Base-by-base conservation (phyloP, 2,888 invertebrate species). In the Leptopilina syphax region DNA sequence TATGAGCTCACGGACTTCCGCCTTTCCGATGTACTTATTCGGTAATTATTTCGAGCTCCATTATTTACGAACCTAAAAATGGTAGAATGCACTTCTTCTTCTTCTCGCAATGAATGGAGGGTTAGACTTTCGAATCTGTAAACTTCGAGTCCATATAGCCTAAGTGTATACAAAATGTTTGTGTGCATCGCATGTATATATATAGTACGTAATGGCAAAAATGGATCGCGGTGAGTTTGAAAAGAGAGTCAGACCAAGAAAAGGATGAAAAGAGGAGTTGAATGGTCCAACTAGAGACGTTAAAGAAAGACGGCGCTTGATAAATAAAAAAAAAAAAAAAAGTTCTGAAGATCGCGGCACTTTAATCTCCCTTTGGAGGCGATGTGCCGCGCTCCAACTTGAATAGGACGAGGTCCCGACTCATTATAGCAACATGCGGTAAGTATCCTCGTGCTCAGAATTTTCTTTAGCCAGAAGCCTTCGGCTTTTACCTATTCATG, bases 351-450 rank as follows among this genome's bases (percentile, higher is more conserved):
- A 87, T 87, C 86, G 88, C 88, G 88, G 89, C 84, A 85, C 88
- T 90, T 90, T 89, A 89, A 91, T 91, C 90, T 90, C 85, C 86
- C 86, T 88, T 88, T 84, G 84, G 86, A 85, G 84, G 86, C 86
- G 85, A 78, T 86, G 85, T 83, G 87, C 88, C 87, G 84, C 83
- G 83, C 84, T 85, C 85, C 84, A 63, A 57, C 85, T 80, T 86
- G 85, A 84, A 84, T 87, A 87, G 85, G 85, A 87, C 86, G 84
- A 84, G 83, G 77, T 79, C 84, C 83, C 86, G 88, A 89, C 89
- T 91, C 90, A 90, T 91, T 91, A 91, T 89, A 87, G 89, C 88
- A 90, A 90, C 90, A 89, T 89, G 89, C 90, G 89, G 90, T 90
- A 90, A 90, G 90, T 89, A 89, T 87, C 82, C 87, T 87, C 88